Conservation (phyloP, 2,113 vertebrate genomes). For the Bubo bubo region DNA sequence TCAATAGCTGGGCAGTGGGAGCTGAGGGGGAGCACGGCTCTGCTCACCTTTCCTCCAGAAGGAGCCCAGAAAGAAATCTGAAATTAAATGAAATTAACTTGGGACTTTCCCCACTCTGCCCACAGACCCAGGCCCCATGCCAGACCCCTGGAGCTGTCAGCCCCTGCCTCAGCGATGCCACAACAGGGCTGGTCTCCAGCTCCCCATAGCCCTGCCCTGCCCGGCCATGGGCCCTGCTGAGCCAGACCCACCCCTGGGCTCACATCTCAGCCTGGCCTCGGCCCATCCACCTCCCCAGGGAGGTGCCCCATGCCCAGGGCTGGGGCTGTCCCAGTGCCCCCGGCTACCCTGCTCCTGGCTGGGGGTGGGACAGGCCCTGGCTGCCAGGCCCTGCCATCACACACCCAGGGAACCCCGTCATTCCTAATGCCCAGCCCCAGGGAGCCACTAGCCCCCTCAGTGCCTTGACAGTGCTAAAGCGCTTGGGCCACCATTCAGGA, state of each 20-base stretch:
- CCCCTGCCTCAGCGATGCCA: accelerated
- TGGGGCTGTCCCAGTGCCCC: not conserved
- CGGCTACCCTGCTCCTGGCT: not conserved
- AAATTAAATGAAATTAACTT: not conserved
- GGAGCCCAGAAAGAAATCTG: not conserved
- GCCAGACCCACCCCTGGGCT: accelerated
- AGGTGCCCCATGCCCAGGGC: accelerated
- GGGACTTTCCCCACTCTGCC: too few relatives aligned
- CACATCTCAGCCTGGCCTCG: too few relatives aligned
- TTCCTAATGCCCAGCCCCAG: not conserved
- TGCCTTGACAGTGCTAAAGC: not conserved
- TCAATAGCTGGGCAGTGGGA: not conserved
- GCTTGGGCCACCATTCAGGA: too few relatives aligned
- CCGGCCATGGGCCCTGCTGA: accelerated
- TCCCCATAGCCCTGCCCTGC: not conserved
- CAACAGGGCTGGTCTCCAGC: too few relatives aligned
- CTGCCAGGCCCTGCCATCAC: too few relatives aligned
- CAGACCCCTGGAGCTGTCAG: not conserved
- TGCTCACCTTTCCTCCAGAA: not conserved
- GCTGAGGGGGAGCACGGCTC: not conserved
- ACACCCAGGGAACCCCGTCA: accelerated
- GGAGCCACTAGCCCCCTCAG: not conserved
- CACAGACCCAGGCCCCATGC: not conserved
- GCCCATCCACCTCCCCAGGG: accelerated
- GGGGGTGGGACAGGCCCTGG: too few relatives aligned